Evolutionary conservation across 2,797 vertebrate species (phyloP).

Genomic region (Semaprochilodus insignis): DNA sequence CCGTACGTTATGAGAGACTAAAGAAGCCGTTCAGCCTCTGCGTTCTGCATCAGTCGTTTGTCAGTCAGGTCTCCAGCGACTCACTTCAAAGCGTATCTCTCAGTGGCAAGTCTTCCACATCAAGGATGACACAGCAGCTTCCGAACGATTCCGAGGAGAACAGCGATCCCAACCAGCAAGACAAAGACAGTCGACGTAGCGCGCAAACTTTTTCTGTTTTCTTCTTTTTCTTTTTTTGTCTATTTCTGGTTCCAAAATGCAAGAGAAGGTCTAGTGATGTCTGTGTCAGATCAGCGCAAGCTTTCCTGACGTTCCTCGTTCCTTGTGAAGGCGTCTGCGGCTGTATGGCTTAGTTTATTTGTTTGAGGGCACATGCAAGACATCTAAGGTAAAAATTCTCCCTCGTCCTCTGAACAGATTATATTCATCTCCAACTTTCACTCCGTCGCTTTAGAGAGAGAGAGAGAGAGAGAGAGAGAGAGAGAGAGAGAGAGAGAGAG

Average conservation of each 20-base stretch:
- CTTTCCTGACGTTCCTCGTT: neutral
- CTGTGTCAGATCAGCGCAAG: conserved; percentile 1
- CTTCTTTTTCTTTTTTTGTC: neutral
- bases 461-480: no score
- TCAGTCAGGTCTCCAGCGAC: conserved; percentile 23
- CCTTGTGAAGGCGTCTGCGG: neutral
- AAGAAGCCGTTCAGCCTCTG: conserved; percentile 7
- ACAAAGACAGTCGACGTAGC: neutral
- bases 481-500: no score
- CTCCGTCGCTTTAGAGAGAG: neutral
- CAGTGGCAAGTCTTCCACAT: conserved; percentile 9
- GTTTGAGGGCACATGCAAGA: neutral
- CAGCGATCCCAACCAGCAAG: conserved; percentile 9
- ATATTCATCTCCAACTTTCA: neutral
- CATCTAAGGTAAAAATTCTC: neutral
- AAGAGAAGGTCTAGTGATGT: neutral
- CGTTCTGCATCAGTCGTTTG: conserved; percentile 20
- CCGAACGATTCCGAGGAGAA: neutral
- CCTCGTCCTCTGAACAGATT: neutral
- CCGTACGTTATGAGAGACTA: neutral
- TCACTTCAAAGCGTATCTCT: conserved; percentile 21
- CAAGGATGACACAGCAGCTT: conserved; percentile 6
- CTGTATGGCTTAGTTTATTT: neutral
- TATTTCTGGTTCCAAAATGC: conserved; percentile 26
- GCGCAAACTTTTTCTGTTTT: neutral